Evolutionary conservation across 2,113 vertebrate species (phyloP).

Genomic region (Gnathonemus echidnorhynchus): DNA sequence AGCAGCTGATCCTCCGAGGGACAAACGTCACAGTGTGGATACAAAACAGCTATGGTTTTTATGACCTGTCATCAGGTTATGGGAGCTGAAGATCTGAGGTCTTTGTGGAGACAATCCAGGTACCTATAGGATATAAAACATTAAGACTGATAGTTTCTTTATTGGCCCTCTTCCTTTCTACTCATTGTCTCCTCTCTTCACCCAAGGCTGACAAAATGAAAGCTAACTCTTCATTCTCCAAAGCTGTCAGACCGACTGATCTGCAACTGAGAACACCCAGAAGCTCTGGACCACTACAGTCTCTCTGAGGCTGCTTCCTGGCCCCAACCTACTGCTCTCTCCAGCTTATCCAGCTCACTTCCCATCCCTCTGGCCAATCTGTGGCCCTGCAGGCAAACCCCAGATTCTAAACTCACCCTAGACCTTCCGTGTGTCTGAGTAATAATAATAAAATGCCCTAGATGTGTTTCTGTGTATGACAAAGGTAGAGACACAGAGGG

Average conservation of each 20-base stretch:
- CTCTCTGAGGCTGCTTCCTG: slow-evolving; percentile 45
- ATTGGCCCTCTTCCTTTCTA: slow-evolving; percentile 17
- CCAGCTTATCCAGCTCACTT: background rate
- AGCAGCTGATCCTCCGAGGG: background rate
- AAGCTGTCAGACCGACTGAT: background rate
- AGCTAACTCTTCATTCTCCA: background rate
- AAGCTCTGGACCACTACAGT: background rate
- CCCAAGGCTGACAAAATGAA: background rate
- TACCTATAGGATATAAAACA: background rate
- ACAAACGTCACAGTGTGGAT: background rate
- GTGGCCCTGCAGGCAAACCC: background rate
- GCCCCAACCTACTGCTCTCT: background rate
- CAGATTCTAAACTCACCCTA: background rate
- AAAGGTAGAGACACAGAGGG: slow-evolving; percentile 28
- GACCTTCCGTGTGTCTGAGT: background rate
- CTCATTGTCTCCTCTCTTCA: slow-evolving; percentile 34
- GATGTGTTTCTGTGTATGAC: background rate
- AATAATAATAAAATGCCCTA: slow-evolving; percentile 16
- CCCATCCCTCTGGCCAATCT: background rate
- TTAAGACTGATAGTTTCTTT: background rate
- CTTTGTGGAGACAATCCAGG: background rate
- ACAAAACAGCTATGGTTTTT: background rate
- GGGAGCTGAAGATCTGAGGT: background rate
- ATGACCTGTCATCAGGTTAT: background rate
- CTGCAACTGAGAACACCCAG: background rate